Base-by-base conservation (phyloP, 2,113 vertebrate species). In the Stictonetta naevosa region DNA sequence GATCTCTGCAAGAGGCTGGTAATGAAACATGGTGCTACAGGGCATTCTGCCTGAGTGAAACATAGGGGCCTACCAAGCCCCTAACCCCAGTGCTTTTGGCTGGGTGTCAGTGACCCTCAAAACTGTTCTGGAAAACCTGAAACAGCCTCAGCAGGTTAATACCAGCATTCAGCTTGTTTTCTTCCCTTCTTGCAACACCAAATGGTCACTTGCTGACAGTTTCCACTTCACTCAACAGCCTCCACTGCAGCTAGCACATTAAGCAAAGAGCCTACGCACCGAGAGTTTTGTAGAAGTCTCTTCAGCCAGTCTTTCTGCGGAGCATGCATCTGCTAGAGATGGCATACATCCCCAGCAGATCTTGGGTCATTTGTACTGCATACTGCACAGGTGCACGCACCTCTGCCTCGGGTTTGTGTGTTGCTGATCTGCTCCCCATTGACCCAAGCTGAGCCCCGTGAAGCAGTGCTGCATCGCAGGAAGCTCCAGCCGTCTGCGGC, bases 1-100 rank as follows among this genome's bases (percentile, higher is more conserved):
- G 52, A 36, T 17, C 69, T 90, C 88, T 1, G 0, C 52, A 59
- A 23, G 25, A 29, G 34, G 58, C 48, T n/a, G 23, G 17, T 26
- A 44, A 36, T 0, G 5, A 53, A 4, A 34, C 1, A 1, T 44
- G 18, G 10, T 10, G 15, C 34, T 7, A 4, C 5, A 12, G 25
- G 58, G 20, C 5, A 8, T 62, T 38, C 34, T 3, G 6, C 33
- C 23, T 23, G 11, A 78, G 23, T 23, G 8, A 86, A 71, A 36
- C 21, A 44, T 11, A 14, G 46, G 48, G 18, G 3, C 22, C 14
- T 34, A 15, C 56, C 33, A 11, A 28, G 66, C 20, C 42, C 14
- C 33, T 60, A 74, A 8, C 6, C 18, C 56, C 46, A 3, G 2
- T n/a, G 38, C 23, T 25, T 42, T 7, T 40, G 25, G 36, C 7